Evolutionary conservation across 2,113 vertebrate species (phyloP), one percentile per base, ranked within the genome.

Genomic region (Daboia siamensis): DNA sequence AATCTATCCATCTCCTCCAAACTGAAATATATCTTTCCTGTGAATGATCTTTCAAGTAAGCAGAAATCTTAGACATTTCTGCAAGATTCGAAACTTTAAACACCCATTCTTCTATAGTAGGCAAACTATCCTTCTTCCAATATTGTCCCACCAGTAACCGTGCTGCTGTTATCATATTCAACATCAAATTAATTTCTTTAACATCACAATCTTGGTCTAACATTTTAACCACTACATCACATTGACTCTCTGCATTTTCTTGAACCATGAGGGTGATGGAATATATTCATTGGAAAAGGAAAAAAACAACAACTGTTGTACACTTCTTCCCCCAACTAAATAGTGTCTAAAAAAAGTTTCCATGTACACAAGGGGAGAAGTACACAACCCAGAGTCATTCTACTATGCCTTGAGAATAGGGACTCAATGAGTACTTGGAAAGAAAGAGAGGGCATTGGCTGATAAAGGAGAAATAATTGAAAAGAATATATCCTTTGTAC

Each of bases 391-490:
- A 86, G 24, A 85, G 21, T 17, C 39, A 39, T 93, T n/a, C 69
- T 94, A 90, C 89, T 85, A 89, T 94, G 90, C 57, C 57, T 69
- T 90, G 91, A 92, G 92, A 92, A 86, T 55, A 33, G 56, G 87
- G 94, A 64, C 3, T 2, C 59, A 92, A 24, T 69, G 91, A 95
- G 93, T 24, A 87, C 39, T n/a, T 89, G 39, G 44, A 56, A 89
- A 84, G 33, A 94, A 9, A 87, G 0, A 44, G 51, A 52, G 23
- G 51, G 23, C 69, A 24, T 46, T 92, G 59, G 89, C 33, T 89
- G 91, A 90, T 86, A 93, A 93, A 93, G 84, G 48, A 93, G 8
- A 8, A 54, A 64, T 3, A 55, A 92, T 93, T 95, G 84, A 95
- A 94, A 92, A 95, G 85, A 91, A 88, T 39, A 15, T 17, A 59